Percentiles rank a stretch among this genome's conserved stretches.
Evolutionary conservation across 2,888 invertebrate genomes (phyloP).

Genomic region (Drosophila sordidapex): DNA sequence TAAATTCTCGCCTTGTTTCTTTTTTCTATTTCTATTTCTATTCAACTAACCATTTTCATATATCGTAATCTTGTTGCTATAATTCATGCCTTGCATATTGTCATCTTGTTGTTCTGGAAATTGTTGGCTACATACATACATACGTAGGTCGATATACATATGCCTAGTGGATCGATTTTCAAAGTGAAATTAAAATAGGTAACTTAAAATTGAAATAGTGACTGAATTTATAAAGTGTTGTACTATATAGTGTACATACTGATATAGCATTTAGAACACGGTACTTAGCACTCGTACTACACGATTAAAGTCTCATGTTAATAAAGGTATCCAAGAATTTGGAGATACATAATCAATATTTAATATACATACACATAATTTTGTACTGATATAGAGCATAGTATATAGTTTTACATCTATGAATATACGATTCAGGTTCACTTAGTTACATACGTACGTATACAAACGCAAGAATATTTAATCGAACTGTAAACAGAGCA

Average conservation of each 20-base stretch:
- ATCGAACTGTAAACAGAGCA: slow-evolving; percentile 65
- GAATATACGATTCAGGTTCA: slow-evolving; percentile 55
- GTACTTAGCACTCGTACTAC: slow-evolving; percentile 40
- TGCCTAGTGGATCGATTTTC: slow-evolving; percentile 8
- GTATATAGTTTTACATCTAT: slow-evolving; percentile 46
- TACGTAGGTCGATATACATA: slow-evolving; percentile 16
- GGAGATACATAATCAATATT: slow-evolving; percentile 42
- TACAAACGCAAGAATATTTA: slow-evolving; percentile 61
- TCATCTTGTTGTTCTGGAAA: slow-evolving; percentile 21
- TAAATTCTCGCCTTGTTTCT: not conserved
- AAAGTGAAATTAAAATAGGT: slow-evolving; percentile 9
- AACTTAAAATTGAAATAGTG: slow-evolving; percentile 22
- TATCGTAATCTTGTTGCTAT: not conserved
- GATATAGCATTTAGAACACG: slow-evolving; percentile 22
- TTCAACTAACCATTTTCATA: not conserved
- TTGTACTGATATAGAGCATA: slow-evolving; percentile 43
- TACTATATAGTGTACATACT: slow-evolving; percentile 17
- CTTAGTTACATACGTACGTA: slow-evolving; percentile 68
- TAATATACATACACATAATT: slow-evolving; percentile 45
- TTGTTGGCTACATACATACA: slow-evolving; percentile 33
- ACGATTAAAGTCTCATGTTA: slow-evolving; percentile 31
- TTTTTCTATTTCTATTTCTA: not conserved
- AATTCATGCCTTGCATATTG: slow-evolving; percentile 4
- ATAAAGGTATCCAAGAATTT: slow-evolving; percentile 30
- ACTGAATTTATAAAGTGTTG: slow-evolving; percentile 26